These are phyloP conservation scores for Propithecus perrieri DNA, from an alignment of 2,797 vertebrate genomes.

Conservation along the genomic window DNA sequence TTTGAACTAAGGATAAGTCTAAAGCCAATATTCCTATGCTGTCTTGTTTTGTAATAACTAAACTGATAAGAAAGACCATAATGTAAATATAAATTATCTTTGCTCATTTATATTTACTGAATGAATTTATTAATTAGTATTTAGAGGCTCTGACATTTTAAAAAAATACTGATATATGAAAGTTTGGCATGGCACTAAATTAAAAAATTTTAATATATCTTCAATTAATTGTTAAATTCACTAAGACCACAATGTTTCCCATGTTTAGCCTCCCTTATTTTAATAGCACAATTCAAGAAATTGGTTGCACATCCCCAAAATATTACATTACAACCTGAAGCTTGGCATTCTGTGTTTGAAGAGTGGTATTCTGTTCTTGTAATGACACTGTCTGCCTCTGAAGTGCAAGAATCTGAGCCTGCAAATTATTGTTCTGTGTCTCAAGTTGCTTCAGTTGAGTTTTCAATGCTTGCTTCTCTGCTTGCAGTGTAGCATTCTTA, in stretches of 20 bases:
- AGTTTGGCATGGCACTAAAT: neutral
- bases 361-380: conserved; percentile 96
- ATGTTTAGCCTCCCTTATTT: neutral
- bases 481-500: conserved; percentile 98
- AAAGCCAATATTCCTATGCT: conserved; percentile 27
- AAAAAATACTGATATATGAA: neutral
- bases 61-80: neutral
- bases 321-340: conserved; percentile 90
- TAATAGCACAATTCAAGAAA: conserved; percentile 37
- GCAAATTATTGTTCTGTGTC: conserved; percentile 95
- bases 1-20: neutral
- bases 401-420: conserved; percentile 97
- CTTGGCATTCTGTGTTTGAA: conserved; percentile 98
- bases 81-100: conserved; percentile 18
- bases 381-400: conserved; percentile 95
- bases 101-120: neutral
- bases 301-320: neutral
- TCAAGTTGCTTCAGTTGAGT: conserved; percentile 97
- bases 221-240: conserved; percentile 18
- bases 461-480: conserved; percentile 96
- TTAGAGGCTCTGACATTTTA: neutral
- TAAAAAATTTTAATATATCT: conserved; percentile 24
- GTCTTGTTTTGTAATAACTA: conserved; percentile 19
- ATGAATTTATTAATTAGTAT: conserved; percentile 21
- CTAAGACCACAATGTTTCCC: conserved; percentile 30